Evolutionary conservation across 2,113 vertebrate genomes (phyloP).

Genomic region (Tupaia chinensis): DNA sequence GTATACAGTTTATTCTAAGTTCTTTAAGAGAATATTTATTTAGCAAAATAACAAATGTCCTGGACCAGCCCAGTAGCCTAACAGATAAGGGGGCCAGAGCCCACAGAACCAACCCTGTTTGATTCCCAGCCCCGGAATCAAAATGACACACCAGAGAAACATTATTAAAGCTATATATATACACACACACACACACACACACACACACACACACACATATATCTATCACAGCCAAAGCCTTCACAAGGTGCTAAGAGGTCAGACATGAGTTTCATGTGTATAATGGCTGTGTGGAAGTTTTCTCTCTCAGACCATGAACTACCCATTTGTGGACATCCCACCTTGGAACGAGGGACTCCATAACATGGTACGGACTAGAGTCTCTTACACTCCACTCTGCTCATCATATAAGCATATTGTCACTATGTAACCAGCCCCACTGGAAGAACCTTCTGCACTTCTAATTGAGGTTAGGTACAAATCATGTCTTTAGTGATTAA

Average conservation of each 20-base stretch:
- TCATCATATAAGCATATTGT: background rate
- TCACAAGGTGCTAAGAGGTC: background rate
- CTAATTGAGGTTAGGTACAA: background rate
- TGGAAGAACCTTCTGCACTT: background rate
- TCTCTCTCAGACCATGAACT: background rate
- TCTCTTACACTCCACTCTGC: background rate
- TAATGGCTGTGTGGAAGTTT: background rate
- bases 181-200: no score
- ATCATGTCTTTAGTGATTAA: background rate
- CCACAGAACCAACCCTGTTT: no score
- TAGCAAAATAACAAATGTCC: slow-evolving; percentile 11
- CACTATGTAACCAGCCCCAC: background rate
- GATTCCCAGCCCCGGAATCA: background rate
- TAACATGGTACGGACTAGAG: background rate
- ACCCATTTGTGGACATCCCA: background rate
- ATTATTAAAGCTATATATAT: background rate
- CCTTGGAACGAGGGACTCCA: background rate
- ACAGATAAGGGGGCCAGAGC: no score
- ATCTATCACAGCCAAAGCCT: background rate
- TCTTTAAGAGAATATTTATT: background rate
- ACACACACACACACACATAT: no score
- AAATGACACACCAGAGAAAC: background rate
- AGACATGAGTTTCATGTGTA: background rate
- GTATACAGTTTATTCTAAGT: background rate
- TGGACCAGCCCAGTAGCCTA: background rate